These are phyloP conservation scores for Penelope pileata DNA, from an alignment of 2,113 vertebrate genomes.

Conservation along the genomic window DNA sequence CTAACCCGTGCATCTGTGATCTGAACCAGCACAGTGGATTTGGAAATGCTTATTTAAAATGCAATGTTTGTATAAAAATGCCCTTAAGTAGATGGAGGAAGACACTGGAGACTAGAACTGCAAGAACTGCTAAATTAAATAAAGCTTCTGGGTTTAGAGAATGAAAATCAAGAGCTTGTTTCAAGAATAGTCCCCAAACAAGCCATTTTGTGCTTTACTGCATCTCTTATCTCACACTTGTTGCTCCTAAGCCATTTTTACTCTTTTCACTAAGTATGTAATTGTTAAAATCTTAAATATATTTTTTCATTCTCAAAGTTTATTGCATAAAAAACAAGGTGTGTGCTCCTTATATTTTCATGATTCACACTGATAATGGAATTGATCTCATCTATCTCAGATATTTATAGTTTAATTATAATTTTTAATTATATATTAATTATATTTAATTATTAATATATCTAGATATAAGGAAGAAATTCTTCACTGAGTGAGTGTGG, in stretches of 20 bases:
- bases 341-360: background rate
- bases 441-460: too few relatives aligned
- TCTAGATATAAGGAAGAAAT: too few relatives aligned
- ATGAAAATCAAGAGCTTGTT: background rate
- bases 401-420: background rate
- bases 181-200: background rate
- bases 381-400: background rate
- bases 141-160: constrained; percentile 17
- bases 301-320: background rate
- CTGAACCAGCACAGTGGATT: background rate
- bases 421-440: too few relatives aligned
- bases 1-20: background rate
- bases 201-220: background rate
- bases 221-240: background rate
- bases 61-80: background rate
- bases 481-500: too few relatives aligned
- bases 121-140: constrained; percentile 27
- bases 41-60: constrained; percentile 9
- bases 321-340: background rate
- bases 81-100: background rate
- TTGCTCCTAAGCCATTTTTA: background rate
- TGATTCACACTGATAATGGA: background rate
- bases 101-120: background rate
- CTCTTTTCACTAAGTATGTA: background rate
- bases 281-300: background rate